Evolutionary conservation across 2,888 invertebrate genomes (phyloP).

Genomic region (Barypeithes pellucidus): DNA sequence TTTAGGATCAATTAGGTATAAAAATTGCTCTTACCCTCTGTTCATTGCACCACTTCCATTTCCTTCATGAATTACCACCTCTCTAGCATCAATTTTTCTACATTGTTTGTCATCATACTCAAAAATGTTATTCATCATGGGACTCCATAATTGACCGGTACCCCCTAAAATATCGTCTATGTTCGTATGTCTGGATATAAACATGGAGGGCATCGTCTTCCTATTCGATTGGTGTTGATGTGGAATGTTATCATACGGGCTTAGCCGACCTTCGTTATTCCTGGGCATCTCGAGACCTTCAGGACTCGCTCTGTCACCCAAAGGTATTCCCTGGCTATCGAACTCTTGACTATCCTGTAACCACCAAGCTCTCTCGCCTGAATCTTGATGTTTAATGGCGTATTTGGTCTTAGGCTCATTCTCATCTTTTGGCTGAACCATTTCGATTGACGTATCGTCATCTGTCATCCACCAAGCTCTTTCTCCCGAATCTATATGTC

Average conservation of each 20-base stretch:
- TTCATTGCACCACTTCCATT: constrained; percentile 59
- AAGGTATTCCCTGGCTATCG: constrained; percentile 68
- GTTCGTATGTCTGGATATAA: constrained; percentile 89
- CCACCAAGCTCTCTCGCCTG: constrained; percentile 74
- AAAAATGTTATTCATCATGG: constrained; percentile 76
- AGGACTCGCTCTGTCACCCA: constrained; percentile 87
- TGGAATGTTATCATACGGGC: constrained; percentile 83
- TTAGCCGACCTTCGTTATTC: constrained; percentile 71
- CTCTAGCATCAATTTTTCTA: constrained; percentile 84
- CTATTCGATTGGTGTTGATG: constrained; percentile 54
- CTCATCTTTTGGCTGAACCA: constrained; percentile 50
- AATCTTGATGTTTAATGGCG: constrained; percentile 71
- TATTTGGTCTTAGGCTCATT: constrained; percentile 58
- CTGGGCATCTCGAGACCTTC: constrained; percentile 79
- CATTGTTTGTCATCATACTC: constrained; percentile 69
- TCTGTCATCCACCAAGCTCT: constrained; percentile 80
- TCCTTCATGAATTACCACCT: constrained; percentile 84
- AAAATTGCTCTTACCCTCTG: constrained; percentile 27
- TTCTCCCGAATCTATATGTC: constrained; percentile 80
- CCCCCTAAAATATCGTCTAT: constrained; percentile 92
- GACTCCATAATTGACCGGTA: constrained; percentile 75
- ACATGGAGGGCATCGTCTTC: constrained; percentile 72
- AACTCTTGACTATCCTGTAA: constrained; percentile 75
- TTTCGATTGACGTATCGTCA: constrained; percentile 59
- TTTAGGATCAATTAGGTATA: background rate